Evolutionary conservation across 2,797 vertebrate genomes (phyloP).

Genomic region (Gallinago solitaria): DNA sequence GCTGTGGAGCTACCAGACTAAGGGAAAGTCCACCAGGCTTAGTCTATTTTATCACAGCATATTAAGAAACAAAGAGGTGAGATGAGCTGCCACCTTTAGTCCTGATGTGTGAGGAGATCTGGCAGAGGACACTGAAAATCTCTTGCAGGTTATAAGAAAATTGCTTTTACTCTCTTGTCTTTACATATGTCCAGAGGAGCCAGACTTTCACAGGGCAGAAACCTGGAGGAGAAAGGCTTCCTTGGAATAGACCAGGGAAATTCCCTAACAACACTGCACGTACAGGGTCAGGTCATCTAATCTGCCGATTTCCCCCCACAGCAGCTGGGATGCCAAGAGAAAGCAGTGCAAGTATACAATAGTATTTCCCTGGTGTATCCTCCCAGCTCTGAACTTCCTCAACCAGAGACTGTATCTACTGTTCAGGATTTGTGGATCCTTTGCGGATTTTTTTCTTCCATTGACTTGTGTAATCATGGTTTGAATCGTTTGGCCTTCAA

Average conservation of each 20-base stretch:
- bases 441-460: not conserved
- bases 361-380: slow-evolving; percentile 52
- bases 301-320: not conserved
- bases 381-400: slow-evolving; percentile 55
- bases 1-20: not conserved
- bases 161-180: not conserved
- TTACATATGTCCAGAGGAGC: not conserved
- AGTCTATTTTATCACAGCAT: not conserved
- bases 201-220: not conserved
- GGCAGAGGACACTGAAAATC: not conserved
- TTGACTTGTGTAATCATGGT: slow-evolving; percentile 23
- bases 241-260: not conserved
- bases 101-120: not conserved
- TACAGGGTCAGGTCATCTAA: not conserved
- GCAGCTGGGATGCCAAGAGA: not conserved
- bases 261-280: not conserved
- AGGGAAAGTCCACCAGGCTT: not conserved
- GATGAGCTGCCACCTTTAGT: not conserved
- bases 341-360: not conserved
- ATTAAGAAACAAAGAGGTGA: not conserved
- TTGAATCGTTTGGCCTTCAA: slow-evolving; percentile 25
- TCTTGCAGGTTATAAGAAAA: not conserved
- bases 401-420: not conserved
- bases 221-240: not conserved
- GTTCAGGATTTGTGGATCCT: not conserved